These are phyloP conservation scores for Perca fluviatilis DNA, from an alignment of 2,113 vertebrate species.

Conservation along the genomic window DNA sequence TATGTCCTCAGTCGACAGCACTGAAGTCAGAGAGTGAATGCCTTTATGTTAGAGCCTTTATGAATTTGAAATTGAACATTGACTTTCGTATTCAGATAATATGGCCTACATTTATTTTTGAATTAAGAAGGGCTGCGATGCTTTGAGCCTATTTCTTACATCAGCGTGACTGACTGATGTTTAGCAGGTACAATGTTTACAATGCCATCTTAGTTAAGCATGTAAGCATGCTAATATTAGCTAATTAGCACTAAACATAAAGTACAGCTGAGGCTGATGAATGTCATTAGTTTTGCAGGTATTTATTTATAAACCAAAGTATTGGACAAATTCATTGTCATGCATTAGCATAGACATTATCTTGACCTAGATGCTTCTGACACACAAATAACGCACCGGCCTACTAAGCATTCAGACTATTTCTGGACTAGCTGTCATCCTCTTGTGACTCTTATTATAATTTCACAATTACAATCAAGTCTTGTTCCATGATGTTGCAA, in stretches of 20 bases:
- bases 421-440: conserved; percentile 42
- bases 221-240: not conserved
- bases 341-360: too few relatives aligned
- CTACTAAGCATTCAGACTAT: conserved; percentile 27
- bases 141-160: not conserved
- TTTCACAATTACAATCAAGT: conserved; percentile 45
- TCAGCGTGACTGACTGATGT: not conserved
- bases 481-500: conserved; percentile 30
- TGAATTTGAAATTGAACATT: not conserved
- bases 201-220: not conserved
- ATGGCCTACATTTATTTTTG: not conserved
- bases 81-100: not conserved
- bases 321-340: too few relatives aligned
- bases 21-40: not conserved
- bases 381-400: conserved; percentile 14
- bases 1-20: not conserved
- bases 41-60: not conserved
- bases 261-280: not conserved
- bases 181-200: not conserved
- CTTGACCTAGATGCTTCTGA: not conserved
- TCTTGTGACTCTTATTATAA: conserved; percentile 42
- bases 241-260: not conserved
- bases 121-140: not conserved
- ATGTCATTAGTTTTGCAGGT: too few relatives aligned
- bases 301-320: too few relatives aligned